Conservation (phyloP, 2,888 invertebrate genomes). For the Blastobasis lacticolella region DNA sequence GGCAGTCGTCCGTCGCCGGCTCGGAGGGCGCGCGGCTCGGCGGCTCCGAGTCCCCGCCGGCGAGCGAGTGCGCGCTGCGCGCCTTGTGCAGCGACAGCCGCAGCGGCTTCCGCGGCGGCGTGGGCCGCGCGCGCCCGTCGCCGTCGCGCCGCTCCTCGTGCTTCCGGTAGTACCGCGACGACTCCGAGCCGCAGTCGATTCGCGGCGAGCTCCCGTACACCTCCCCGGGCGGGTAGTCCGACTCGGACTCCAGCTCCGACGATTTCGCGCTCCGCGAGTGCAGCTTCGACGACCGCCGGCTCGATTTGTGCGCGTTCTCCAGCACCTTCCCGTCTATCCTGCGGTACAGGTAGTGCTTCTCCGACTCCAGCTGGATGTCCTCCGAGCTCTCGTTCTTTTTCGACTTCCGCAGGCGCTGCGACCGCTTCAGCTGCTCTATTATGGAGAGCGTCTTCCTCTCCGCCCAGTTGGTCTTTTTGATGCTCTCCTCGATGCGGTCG, state of each 20-base stretch:
- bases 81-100: conserved; percentile 88
- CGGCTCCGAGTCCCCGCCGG: conserved; percentile 61
- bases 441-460: conserved; percentile 63
- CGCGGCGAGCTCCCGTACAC: conserved; percentile 53
- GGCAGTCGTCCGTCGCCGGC: conserved; percentile 44
- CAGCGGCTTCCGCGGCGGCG: conserved; percentile 89
- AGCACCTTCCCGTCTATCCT: conserved; percentile 68
- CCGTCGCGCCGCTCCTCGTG: conserved; percentile 46
- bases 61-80: conserved; percentile 84
- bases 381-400: conserved; percentile 62
- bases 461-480: conserved; percentile 68
- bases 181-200: conserved; percentile 76
- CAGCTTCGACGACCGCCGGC: conserved; percentile 55
- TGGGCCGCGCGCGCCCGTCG: conserved; percentile 77
- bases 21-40: conserved; percentile 46
- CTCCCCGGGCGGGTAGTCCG: conserved; percentile 65
- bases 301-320: conserved; percentile 72
- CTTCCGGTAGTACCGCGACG: conserved; percentile 58
- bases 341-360: conserved; percentile 58
- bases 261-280: conserved; percentile 80
- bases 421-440: conserved; percentile 61
- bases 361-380: conserved; percentile 63
- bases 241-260: conserved; percentile 86
- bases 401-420: conserved; percentile 55
- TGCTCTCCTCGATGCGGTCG: conserved; percentile 60